Conservation (phyloP, 2,888 invertebrate genomes). For the Thalpophila matura region DNA sequence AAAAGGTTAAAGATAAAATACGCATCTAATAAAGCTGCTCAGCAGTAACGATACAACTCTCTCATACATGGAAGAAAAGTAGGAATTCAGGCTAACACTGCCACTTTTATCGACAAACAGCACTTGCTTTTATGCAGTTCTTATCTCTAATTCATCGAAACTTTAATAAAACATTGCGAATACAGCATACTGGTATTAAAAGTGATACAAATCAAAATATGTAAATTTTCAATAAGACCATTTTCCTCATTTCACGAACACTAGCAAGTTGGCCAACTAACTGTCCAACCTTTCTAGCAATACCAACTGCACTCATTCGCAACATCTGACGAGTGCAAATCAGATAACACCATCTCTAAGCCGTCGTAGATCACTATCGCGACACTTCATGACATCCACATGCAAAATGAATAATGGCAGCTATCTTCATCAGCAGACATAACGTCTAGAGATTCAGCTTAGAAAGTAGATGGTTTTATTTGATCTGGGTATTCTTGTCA, state of each 20-base stretch:
- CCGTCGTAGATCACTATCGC: constrained; percentile 59
- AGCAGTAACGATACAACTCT: too few relatives aligned
- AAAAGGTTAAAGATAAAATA: too few relatives aligned
- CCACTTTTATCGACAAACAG: too few relatives aligned
- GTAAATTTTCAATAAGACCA: background rate
- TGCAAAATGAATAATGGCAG: constrained; percentile 64
- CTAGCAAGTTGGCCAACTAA: constrained; percentile 21
- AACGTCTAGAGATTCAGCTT: constrained; percentile 51
- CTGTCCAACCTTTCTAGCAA: background rate
- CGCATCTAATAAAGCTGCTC: too few relatives aligned
- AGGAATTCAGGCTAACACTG: too few relatives aligned
- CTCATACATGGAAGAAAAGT: too few relatives aligned
- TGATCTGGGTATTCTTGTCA: constrained; percentile 45
- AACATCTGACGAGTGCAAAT: constrained; percentile 53
- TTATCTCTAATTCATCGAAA: too few relatives aligned
- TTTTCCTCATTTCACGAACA: background rate
- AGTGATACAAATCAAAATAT: too few relatives aligned
- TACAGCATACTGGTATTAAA: too few relatives aligned
- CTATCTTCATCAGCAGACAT: constrained; percentile 57
- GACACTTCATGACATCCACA: constrained; percentile 59
- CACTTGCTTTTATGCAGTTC: too few relatives aligned
- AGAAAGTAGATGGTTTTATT: constrained; percentile 62
- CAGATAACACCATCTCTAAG: constrained; percentile 56
- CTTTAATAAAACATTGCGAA: too few relatives aligned
- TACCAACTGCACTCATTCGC: constrained; percentile 16